Percentiles rank a stretch among this genome's conserved stretches.
phyloP scores from a whole-genome alignment of 2,888 invertebrate genomes.

The Ellobium chinense region DNA sequence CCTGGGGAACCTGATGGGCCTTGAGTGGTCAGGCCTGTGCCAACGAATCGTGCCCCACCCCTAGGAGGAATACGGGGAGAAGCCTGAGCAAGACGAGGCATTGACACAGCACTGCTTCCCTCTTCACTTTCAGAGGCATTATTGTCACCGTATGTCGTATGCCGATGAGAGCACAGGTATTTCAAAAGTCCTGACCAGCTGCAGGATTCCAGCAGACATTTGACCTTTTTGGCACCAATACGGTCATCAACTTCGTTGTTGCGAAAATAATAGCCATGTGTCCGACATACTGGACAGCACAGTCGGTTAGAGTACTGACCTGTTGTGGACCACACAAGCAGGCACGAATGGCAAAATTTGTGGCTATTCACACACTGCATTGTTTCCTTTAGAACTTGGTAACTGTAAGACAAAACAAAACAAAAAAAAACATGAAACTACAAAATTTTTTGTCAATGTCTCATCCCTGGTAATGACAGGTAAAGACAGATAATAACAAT shows the following conservation, averaged over 20 bases:
- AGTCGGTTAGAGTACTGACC: conserved; percentile 71
- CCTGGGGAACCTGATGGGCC: not conserved
- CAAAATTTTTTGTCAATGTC: too few relatives aligned
- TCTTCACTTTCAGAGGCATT: conserved; percentile 15
- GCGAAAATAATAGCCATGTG: conserved; percentile 63
- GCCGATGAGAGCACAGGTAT: conserved; percentile 58
- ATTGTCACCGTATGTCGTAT: conserved; percentile 52
- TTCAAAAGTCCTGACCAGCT: conserved; percentile 66
- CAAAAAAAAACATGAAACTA: too few relatives aligned
- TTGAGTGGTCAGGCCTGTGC: conserved; percentile 49
- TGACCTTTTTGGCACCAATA: conserved; percentile 65
- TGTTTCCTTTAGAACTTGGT: conserved; percentile 72
- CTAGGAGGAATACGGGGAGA: conserved; percentile 41
- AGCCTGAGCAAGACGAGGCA: conserved; percentile 49
- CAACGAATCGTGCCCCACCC: conserved; percentile 38
- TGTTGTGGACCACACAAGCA: conserved; percentile 76
- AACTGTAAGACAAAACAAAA: conserved; percentile 65
- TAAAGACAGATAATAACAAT: too few relatives aligned
- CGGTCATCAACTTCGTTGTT: conserved; percentile 62
- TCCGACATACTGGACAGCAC: conserved; percentile 75
- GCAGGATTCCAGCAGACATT: conserved; percentile 70
- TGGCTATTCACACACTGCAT: conserved; percentile 74
- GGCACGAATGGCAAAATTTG: conserved; percentile 75
- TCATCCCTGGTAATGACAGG: too few relatives aligned
- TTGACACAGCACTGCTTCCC: not conserved